Evolutionary conservation across 2,888 invertebrate species (phyloP).

Genomic region (Polymixis lichenea): DNA sequence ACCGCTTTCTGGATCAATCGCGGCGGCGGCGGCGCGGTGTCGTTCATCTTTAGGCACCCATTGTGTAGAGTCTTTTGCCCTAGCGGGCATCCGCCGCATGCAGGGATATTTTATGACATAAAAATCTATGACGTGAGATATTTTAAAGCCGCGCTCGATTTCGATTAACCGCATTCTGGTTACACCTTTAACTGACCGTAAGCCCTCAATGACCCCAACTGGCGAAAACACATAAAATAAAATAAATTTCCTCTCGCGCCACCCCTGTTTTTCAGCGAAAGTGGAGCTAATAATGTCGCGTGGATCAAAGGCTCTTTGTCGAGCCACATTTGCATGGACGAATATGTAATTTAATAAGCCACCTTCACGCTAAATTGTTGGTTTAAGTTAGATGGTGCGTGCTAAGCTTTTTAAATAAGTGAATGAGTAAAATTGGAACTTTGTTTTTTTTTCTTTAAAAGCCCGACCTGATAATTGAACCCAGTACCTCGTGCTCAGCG

Average conservation of each 20-base stretch:
- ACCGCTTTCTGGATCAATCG: too few species aligned
- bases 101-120: neutral
- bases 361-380: slow-evolving; percentile 40
- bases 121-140: neutral
- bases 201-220: neutral
- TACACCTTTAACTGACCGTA: neutral
- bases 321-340: slow-evolving; percentile 57
- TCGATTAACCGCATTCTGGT: neutral
- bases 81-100: too few species aligned
- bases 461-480: too few species aligned
- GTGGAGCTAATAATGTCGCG: slow-evolving; percentile 57
- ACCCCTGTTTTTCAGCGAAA: slow-evolving; percentile 52
- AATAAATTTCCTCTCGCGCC: neutral
- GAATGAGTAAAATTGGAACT: neutral
- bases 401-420: slow-evolving; percentile 10
- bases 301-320: slow-evolving; percentile 66
- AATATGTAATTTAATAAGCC: slow-evolving; percentile 65
- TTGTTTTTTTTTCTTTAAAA: too few species aligned
- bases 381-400: slow-evolving; percentile 22
- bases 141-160: neutral
- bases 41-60: too few species aligned
- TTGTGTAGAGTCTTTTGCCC: too few species aligned
- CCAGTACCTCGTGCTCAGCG: too few species aligned
- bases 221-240: neutral
- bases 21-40: too few species aligned